Base-by-base conservation (phyloP, 2,888 invertebrate species). In the Amphimallon solstitiale region DNA sequence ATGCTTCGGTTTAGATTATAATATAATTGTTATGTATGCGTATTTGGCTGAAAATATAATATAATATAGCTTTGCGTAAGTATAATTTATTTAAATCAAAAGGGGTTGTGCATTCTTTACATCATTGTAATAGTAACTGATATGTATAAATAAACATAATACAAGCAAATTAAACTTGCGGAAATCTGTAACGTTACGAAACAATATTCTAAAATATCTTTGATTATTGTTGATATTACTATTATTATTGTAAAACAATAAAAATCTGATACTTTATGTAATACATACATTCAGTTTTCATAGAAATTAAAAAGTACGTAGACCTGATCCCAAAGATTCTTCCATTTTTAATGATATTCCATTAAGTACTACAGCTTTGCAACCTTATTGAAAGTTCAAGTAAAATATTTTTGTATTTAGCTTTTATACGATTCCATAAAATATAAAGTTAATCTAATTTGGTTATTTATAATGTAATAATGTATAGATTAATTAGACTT, bases 341-440 rank as follows among this genome's bases (percentile, higher is more conserved):
- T 59, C 56, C 56, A 54, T 38, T 21, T 49, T 23, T 49, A 12
- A 21, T 21, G 14, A 10, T 40, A 54, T 54, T 54, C 54, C 21
- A 59, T 37, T 52, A 9, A 49, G 35, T 52, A 54, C 38, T 14
- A 21, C 10, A 43, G 34, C 43, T 43, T 59, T 29, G 29, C 56
- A 34, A 29, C 56, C 43, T 59, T 21, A 15, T 62, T 51, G 21
- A 46, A 38, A 14, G 10, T 48, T 48, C 49, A 37, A 62, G 46
- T 51, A 62, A 62, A 62, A 40, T 51, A 38, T 62, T 62, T 62
- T 21, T 60, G 21, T 48, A 48, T 61, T 46, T 61, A 61, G 61
- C 61, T 61, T 61, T 62, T 62, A n/a, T 62, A 62, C 49, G 37
- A 23, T 23, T 38, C 12, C 46, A 51, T 46, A 51, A 14, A 51